Evolutionary conservation across 2,888 invertebrate species (phyloP).

Genomic region (Leucophenga montana): DNA sequence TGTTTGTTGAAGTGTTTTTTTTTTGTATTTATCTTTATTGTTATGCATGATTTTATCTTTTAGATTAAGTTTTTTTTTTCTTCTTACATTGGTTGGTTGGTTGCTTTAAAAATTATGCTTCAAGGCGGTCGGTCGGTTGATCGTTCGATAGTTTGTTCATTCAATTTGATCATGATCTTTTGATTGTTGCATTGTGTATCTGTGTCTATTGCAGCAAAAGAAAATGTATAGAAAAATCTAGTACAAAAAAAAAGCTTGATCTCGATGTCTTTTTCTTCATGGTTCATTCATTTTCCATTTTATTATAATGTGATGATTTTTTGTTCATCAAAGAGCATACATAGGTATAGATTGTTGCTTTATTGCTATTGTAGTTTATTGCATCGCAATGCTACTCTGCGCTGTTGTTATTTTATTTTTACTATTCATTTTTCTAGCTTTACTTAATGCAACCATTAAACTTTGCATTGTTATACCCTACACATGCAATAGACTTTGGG

Average conservation of each 20-base stretch:
- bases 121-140: not conserved
- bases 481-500: too few relatives aligned
- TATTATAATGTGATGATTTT: not conserved
- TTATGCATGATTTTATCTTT: constrained; percentile 16
- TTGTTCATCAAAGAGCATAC: not conserved
- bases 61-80: not conserved
- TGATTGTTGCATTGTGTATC: not conserved
- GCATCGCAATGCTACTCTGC: not conserved
- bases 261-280: too few relatives aligned
- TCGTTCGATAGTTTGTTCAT: not conserved
- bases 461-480: not conserved
- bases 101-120: not conserved
- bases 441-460: constrained; percentile 1
- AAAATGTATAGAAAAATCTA: too few relatives aligned
- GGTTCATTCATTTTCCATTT: not conserved
- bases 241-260: too few relatives aligned
- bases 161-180: constrained; percentile 1
- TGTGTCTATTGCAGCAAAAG: too few relatives aligned
- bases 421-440: not conserved
- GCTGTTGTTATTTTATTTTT: not conserved
- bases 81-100: not conserved
- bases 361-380: constrained; percentile 3
- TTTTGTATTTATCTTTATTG: not conserved
- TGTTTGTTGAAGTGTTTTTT: not conserved
- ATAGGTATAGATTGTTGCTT: not conserved